Percentiles rank a stretch among this genome's conserved stretches.
Evolutionary conservation across 1,140 invertebrate genomes (phyloP).

Genomic region (Hycleus phaleratus): DNA sequence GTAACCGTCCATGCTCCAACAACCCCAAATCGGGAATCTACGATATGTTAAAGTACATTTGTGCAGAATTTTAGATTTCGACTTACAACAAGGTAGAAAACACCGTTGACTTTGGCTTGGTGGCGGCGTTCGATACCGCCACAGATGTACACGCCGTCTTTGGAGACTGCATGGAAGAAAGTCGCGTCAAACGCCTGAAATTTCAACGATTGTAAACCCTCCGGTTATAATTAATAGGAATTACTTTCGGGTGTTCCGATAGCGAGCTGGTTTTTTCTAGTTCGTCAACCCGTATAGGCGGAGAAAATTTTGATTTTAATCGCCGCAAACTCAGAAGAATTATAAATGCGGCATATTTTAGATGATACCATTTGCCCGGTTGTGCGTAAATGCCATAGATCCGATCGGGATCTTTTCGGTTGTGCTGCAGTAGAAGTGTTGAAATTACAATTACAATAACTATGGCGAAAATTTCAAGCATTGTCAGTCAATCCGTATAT

Average conservation of each 20-base stretch:
- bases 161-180: slow-evolving; percentile 48
- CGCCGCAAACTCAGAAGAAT: slow-evolving; percentile 48
- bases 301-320: slow-evolving; percentile 45
- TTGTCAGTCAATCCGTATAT: too few species aligned
- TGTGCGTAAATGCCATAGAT: slow-evolving; percentile 53
- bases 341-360: slow-evolving; percentile 53
- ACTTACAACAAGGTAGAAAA: slow-evolving; percentile 47
- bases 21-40: slow-evolving; percentile 51
- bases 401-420: slow-evolving; percentile 38
- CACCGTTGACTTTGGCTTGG: slow-evolving; percentile 48
- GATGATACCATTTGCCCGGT: slow-evolving; percentile 53
- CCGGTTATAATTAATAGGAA: neutral
- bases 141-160: slow-evolving; percentile 47
- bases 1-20: slow-evolving; percentile 54
- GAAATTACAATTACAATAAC: neutral
- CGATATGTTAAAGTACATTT: too few species aligned
- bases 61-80: too few species aligned
- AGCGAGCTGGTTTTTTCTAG: slow-evolving; percentile 55
- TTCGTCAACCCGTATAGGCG: slow-evolving; percentile 30
- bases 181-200: slow-evolving; percentile 55
- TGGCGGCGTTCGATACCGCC: slow-evolving; percentile 48
- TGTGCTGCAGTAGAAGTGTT: slow-evolving; percentile 1
- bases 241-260: slow-evolving; percentile 50
- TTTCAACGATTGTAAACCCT: slow-evolving; percentile 1
- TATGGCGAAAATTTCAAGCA: neutral